phyloP scores from a whole-genome alignment of 2,888 invertebrate species.

The Sceliomorpha sp. region DNA sequence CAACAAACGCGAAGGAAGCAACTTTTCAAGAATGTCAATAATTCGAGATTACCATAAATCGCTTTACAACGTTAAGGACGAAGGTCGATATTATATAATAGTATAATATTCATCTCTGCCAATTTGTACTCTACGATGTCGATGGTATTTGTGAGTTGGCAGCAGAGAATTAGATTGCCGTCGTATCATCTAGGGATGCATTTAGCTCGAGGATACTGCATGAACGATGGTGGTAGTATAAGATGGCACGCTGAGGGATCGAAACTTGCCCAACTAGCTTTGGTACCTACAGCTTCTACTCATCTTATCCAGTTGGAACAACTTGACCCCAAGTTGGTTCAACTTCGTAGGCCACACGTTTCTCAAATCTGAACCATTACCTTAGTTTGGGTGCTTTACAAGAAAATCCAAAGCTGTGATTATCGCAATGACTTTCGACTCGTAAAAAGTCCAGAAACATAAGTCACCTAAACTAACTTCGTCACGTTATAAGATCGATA shows the following conservation, averaged over 20 bases:
- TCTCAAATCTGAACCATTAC: slow-evolving; percentile 68
- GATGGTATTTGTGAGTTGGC: slow-evolving; percentile 53
- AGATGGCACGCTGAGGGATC: slow-evolving; percentile 75
- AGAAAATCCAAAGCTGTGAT: slow-evolving; percentile 44
- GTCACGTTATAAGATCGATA: too few species aligned
- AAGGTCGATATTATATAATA: slow-evolving; percentile 44
- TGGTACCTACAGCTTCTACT: slow-evolving; percentile 67
- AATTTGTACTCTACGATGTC: slow-evolving; percentile 47
- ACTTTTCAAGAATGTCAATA: too few species aligned
- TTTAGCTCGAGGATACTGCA: slow-evolving; percentile 68
- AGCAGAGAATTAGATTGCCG: slow-evolving; percentile 55
- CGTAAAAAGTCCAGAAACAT: not conserved
- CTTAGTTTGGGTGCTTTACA: slow-evolving; percentile 37
- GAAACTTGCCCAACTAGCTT: slow-evolving; percentile 78
- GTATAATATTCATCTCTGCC: slow-evolving; percentile 54
- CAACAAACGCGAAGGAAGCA: too few species aligned
- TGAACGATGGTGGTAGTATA: slow-evolving; percentile 67
- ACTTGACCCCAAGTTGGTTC: slow-evolving; percentile 68
- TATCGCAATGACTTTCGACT: slow-evolving; percentile 18
- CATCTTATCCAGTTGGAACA: slow-evolving; percentile 74
- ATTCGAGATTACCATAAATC: slow-evolving; percentile 23
- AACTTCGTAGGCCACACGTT: slow-evolving; percentile 72
- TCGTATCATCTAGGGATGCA: slow-evolving; percentile 60
- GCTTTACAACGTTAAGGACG: slow-evolving; percentile 14
- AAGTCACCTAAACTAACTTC: too few species aligned